A percentile compares a stretch with the other conserved stretches of the same genome.
These are phyloP conservation scores for Myotis myotis DNA, from an alignment of 2,797 vertebrate species.

Conservation along the genomic window DNA sequence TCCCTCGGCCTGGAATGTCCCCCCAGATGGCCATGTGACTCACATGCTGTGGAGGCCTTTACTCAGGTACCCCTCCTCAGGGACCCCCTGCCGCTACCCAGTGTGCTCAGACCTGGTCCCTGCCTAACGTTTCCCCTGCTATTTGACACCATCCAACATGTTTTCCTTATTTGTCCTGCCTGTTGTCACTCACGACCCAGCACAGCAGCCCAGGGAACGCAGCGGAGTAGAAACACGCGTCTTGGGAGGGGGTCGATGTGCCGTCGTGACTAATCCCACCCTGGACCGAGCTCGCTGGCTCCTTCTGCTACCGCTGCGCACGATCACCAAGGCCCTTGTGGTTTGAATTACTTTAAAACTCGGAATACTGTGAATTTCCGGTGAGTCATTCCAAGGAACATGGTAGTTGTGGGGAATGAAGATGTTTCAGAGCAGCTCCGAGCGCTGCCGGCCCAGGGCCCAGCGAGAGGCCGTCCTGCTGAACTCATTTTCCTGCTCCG, in stretches of 20 bases:
- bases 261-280: background rate
- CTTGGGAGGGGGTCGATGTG: background rate
- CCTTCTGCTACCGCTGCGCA: background rate
- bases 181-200: background rate
- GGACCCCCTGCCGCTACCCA: background rate
- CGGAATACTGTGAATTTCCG: constrained; percentile 63
- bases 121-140: background rate
- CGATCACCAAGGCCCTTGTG: constrained; percentile 36
- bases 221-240: background rate
- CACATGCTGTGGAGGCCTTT: background rate
- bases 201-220: background rate
- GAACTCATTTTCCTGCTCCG: constrained; percentile 55
- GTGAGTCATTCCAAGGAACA: constrained; percentile 59
- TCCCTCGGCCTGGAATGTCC: background rate
- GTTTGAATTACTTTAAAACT: constrained; percentile 57
- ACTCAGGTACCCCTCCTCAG: background rate
- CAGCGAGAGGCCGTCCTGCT: background rate
- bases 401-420: constrained; percentile 50
- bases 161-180: background rate
- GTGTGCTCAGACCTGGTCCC: background rate
- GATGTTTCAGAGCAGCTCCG: constrained; percentile 59
- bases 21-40: background rate
- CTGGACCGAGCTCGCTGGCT: background rate
- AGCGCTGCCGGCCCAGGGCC: constrained; percentile 24
- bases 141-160: background rate